Evolutionary conservation across 2,888 invertebrate genomes (phyloP).

Genomic region (Sesia apiformis): DNA sequence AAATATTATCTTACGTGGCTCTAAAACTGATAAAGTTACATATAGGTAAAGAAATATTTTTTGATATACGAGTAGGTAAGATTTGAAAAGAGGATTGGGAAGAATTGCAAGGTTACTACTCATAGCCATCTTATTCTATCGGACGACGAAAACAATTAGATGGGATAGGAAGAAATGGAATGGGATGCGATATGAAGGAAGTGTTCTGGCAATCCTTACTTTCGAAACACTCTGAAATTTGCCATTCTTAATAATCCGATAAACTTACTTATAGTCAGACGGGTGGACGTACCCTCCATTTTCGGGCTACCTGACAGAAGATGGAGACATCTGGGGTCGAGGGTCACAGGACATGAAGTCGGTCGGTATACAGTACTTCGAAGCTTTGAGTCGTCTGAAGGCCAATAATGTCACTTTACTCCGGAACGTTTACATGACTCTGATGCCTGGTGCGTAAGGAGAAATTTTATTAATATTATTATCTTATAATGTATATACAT

Average conservation of each 20-base stretch:
- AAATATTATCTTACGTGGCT: no score
- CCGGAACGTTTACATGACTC: conserved; percentile 77
- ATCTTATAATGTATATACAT: no score
- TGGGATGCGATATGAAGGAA: conserved; percentile 14
- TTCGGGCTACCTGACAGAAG: conserved; percentile 81
- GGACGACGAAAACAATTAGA: no score
- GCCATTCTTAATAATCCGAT: background rate
- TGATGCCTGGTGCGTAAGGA: conserved; percentile 74
- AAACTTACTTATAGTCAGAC: conserved; percentile 17
- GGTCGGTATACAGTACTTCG: conserved; percentile 78
- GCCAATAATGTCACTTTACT: conserved; percentile 50
- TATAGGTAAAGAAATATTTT: no score
- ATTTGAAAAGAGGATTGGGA: no score
- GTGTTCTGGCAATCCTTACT: background rate
- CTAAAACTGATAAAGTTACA: no score
- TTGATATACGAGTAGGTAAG: no score
- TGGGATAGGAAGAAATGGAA: no score
- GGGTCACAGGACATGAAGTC: conserved; percentile 90
- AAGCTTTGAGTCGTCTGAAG: conserved; percentile 75
- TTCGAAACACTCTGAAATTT: background rate
- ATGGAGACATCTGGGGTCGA: conserved; percentile 86
- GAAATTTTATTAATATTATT: no score
- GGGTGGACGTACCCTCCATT: conserved; percentile 89
- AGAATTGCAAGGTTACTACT: no score
- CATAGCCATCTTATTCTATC: no score